Evolutionary conservation across 2,113 vertebrate species (phyloP), one percentile per base, ranked within the genome.

Genomic region (Xenopus laevis): DNA sequence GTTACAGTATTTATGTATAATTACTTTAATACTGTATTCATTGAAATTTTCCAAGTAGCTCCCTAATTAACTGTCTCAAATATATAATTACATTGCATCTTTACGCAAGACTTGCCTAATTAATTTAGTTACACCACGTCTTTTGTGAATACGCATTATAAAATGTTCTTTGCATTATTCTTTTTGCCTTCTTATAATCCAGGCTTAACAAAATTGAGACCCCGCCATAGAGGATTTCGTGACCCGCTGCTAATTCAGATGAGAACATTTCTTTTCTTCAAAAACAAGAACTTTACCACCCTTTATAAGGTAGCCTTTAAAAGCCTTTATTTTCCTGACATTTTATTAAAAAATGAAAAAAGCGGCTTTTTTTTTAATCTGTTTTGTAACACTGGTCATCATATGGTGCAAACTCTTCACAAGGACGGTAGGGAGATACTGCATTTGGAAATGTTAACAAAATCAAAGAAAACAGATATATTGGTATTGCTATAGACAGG

Each of bases 31-130:
- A 77, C 74, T 77, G 74, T 77, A 94, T 94, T 93, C 92, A 93
- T 88, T 91, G 91, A 93, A 94, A 94, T 94, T 6, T 92, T 92
- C 90, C 90, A 94, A 92, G 92, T 93, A 91, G 92, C 91, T 91
- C 88, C 86, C 93, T 95, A 95, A 95, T 94, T 92, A 93, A 92
- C 89, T 91, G 91, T 89, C 90, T 94, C 91, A 93, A 91, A 93
- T 91, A 90, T 92, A 94, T 94, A 93, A 94, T 94, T 93, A 93
- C 90, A 88, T 90, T 87, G 88, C 91, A 93, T 94, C 92, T 94
- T 94, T 94, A 94, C 87, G 93, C 91, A 93, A 92, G 94, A 92
- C 90, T 93, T 93, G 91, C 92, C 92, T 94, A 94, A 95, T 95
- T 95, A 94, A 94, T 91, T 92, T 91, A 93, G 91, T 94, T 93